These are phyloP conservation scores for Batillaria attramentaria DNA, from an alignment of 1,140 invertebrate genomes.

Conservation along the genomic window DNA sequence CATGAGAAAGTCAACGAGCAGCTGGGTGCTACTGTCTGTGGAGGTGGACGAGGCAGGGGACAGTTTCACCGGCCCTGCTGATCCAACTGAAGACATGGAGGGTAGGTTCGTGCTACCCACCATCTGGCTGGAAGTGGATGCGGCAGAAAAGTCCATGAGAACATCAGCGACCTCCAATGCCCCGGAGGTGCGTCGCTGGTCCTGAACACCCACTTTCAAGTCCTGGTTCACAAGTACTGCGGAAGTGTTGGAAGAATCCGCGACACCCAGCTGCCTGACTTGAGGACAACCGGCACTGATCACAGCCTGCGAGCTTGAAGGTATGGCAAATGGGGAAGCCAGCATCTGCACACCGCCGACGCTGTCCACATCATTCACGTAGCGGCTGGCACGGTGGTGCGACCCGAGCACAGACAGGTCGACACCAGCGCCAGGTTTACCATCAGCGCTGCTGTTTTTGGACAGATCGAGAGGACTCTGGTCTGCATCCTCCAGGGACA, in stretches of 20 bases:
- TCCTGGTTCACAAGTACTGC: background rate
- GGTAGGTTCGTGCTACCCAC: background rate
- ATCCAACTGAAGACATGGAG: background rate
- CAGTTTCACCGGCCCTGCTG: background rate
- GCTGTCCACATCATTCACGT: background rate
- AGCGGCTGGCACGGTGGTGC: background rate
- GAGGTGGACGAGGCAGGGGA: background rate
- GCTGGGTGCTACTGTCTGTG: background rate
- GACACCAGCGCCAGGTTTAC: background rate
- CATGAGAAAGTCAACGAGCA: conserved; percentile 6
- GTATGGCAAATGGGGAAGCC: background rate
- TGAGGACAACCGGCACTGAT: too few relatives aligned
- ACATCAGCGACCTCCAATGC: background rate
- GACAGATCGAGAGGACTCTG: background rate
- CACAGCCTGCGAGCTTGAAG: background rate
- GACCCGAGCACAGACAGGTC: background rate
- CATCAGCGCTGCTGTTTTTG: background rate
- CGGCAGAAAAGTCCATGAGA: background rate
- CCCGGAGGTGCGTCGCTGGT: background rate
- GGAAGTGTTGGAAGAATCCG: background rate
- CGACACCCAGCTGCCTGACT: background rate
- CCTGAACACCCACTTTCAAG: background rate
- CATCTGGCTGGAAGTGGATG: background rate
- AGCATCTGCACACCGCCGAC: background rate
- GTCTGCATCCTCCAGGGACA: conserved; percentile 2